A percentile compares a stretch with the other conserved stretches of the same genome.
Conservation (phyloP, 2,888 invertebrate genomes). For the Halictus ligatus region DNA sequence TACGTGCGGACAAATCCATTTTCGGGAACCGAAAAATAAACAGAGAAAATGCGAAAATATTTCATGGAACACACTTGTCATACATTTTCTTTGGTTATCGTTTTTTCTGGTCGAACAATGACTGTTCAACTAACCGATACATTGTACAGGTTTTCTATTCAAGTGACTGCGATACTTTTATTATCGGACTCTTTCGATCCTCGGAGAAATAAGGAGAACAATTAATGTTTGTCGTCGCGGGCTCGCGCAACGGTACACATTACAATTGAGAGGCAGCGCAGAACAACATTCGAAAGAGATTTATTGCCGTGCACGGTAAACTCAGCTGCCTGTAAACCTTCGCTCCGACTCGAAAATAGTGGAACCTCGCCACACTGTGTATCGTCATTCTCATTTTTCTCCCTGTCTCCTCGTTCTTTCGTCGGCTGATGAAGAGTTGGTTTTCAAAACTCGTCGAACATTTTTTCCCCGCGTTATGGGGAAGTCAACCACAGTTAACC, state of each 20-base stretch:
- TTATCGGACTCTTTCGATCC: neutral
- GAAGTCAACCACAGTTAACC: neutral
- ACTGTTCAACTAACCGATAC: neutral
- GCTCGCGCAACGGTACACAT: neutral
- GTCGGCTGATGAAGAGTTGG: neutral
- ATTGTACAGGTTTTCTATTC: neutral
- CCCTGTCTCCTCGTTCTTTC: neutral
- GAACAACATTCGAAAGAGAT: constrained; percentile 47
- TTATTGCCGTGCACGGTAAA: constrained; percentile 18
- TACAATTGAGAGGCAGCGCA: constrained; percentile 33
- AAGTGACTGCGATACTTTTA: neutral
- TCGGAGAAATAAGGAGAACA: constrained; percentile 17
- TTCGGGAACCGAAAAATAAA: no score
- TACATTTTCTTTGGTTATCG: neutral
- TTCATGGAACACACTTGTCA: neutral
- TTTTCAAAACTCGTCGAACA: constrained; percentile 22
- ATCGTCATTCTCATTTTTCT: constrained; percentile 33
- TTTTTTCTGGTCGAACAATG: neutral
- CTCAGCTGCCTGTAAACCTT: constrained; percentile 44
- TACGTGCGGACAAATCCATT: no score
- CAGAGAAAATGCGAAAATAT: neutral
- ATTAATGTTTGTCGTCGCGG: constrained; percentile 38
- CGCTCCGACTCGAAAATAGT: constrained; percentile 33
- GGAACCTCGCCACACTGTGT: neutral
- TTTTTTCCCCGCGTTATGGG: neutral